Evolutionary conservation across 2,797 vertebrate species (phyloP).

Genomic region (Cyclura pinguis): DNA sequence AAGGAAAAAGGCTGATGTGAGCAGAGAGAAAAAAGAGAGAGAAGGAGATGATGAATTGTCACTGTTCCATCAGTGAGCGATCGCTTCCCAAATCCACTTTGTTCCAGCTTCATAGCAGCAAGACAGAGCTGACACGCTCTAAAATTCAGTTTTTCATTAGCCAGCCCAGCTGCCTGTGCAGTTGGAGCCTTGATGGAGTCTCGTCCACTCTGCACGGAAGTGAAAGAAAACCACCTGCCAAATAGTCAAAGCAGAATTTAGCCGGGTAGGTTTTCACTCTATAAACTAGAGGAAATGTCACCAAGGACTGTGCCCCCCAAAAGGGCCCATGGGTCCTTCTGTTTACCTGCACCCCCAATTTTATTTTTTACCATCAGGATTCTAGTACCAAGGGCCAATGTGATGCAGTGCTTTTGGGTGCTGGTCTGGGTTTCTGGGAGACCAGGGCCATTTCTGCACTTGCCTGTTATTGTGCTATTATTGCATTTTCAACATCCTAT

Average conservation of each 20-base stretch:
- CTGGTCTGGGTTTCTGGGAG: too few species aligned
- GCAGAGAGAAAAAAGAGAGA: neutral
- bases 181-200: neutral
- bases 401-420: too few species aligned
- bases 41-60: neutral
- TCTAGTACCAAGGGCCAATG: too few species aligned
- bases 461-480: too few species aligned
- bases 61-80: neutral
- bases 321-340: too few species aligned
- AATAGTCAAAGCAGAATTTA: too few species aligned
- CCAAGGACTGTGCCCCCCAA: too few species aligned
- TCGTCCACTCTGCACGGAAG: neutral
- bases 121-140: neutral
- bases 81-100: neutral
- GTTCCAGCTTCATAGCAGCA: slow-evolving; percentile 4
- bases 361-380: too few species aligned
- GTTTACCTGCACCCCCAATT: too few species aligned
- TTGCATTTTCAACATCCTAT: too few species aligned
- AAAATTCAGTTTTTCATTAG: slow-evolving; percentile 11
- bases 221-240: neutral
- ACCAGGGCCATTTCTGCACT: too few species aligned
- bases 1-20: neutral
- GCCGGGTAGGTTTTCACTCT: neutral
- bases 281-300: too few species aligned
- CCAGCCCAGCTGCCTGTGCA: neutral